Evolutionary conservation across 2,113 vertebrate genomes (phyloP), one percentile per base, ranked within the genome.

Genomic region (Microtus richardsoni): DNA sequence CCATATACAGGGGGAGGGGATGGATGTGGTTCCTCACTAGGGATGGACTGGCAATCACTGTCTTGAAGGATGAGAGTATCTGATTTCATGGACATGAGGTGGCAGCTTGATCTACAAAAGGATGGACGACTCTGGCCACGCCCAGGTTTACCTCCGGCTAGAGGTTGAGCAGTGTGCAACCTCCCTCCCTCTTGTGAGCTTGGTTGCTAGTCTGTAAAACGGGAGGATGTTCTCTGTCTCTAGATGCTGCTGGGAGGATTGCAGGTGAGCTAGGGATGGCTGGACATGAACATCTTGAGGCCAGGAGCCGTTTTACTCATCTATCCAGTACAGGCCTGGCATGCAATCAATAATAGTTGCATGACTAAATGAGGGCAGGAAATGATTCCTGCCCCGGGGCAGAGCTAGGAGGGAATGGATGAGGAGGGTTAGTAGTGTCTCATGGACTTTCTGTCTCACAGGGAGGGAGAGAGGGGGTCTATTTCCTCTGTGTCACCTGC

Each of bases 401-500:
- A 1, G 70, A 41, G n/a, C 73, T 83, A 0, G 7, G 16, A 79
- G 49, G 49, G 41, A 26, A 94, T 11, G 7, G 39, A 16, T 22
- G 47, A 33, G 30, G 71, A 44, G 21, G 78, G 44, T 26, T 26
- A 26, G 36, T 22, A 33, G 74, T 2, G 33, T 33, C 70, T 52
- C 30, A 0, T 0, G 41, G 13, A 26, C 49, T 73, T 17, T 30
- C 22, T 6, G 14, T 73, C 28, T 79, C 62, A 33, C 1, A 0
- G 41, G 36, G 36, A 66, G 0, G 7, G 14, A 71, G 0, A 5
- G 14, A 11, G 12, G 0, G 7, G 7, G 33, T 14, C 24, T 49
- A 36, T 33, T 24, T 77, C 70, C 68, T 62, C 68, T 70, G 88
- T 77, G 79, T 79, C 75, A 49, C 41, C 26, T 19, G 73, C 49